These are phyloP conservation scores for Nothocercus nigrocapillus DNA, from an alignment of 2,113 vertebrate genomes.

Conservation along the genomic window DNA sequence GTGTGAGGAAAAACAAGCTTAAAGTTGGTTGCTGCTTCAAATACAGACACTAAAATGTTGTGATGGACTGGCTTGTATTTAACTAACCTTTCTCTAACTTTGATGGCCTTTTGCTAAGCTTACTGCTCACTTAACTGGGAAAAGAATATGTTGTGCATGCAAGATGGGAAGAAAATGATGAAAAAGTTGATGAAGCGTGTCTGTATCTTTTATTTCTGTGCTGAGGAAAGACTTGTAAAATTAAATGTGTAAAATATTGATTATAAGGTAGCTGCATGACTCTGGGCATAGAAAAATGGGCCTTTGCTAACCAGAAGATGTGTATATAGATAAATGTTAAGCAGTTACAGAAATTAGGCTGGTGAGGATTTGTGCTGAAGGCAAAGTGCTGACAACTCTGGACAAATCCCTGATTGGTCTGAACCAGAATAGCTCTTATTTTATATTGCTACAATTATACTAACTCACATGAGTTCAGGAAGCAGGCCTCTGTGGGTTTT, in stretches of 20 bases:
- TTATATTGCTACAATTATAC: neutral
- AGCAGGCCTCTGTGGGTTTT: neutral
- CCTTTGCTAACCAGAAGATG: neutral
- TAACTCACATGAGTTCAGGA: neutral
- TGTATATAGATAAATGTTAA: neutral
- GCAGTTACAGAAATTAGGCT: rapidly evolving
- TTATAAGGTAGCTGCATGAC: neutral
- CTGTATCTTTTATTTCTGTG: neutral
- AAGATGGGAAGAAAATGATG: neutral
- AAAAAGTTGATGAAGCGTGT: neutral
- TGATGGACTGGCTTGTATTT: neutral
- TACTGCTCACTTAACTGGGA: neutral
- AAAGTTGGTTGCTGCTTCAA: neutral
- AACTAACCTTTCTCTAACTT: neutral
- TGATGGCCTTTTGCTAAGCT: neutral
- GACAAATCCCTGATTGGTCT: neutral
- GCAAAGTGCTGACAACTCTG: neutral
- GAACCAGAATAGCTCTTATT: neutral
- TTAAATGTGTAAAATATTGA: neutral
- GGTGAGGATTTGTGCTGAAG: neutral
- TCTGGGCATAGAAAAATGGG: neutral
- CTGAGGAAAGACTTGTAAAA: neutral
- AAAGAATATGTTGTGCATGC: neutral
- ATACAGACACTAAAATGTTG: too few relatives aligned
- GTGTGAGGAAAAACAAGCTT: neutral